phyloP scores from a whole-genome alignment of 2,888 invertebrate genomes.

The Noctua janthina region DNA sequence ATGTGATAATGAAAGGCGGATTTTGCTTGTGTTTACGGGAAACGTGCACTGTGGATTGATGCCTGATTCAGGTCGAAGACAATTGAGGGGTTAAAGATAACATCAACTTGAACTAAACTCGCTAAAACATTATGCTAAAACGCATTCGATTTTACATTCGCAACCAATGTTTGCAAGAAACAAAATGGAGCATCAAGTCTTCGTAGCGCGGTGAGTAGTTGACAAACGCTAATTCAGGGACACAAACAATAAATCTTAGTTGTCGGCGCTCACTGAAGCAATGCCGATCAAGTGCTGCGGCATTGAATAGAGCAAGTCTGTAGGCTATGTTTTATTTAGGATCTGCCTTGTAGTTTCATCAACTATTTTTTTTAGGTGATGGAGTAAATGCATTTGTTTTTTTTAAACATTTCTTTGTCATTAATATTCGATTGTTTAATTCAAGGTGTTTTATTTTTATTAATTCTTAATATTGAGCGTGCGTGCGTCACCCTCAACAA shows the following conservation, averaged over 20 bases:
- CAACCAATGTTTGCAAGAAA: constrained; percentile 1
- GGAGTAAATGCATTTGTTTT: background rate
- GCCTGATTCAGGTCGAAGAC: background rate
- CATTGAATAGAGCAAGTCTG: constrained; percentile 38
- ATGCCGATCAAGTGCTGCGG: constrained; percentile 42
- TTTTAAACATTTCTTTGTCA: background rate
- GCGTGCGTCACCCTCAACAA: background rate
- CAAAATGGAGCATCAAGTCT: constrained; percentile 11
- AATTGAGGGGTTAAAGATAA: background rate
- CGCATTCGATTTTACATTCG: constrained; percentile 24
- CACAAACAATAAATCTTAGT: constrained; percentile 60
- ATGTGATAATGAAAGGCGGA: background rate
- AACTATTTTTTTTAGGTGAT: background rate
- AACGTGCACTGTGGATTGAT: background rate
- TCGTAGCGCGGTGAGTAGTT: constrained; percentile 27
- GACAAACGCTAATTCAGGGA: constrained; percentile 57
- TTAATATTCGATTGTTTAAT: background rate
- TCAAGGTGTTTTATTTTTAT: background rate
- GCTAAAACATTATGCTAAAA: background rate
- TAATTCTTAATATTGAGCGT: background rate
- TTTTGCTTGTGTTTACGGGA: background rate
- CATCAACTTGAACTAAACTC: background rate
- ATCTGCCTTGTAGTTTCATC: background rate
- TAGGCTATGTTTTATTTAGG: constrained; percentile 36
- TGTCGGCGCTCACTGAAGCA: constrained; percentile 42